Base-by-base conservation (phyloP, 2,888 invertebrate genomes). In the Drosophila mimica region DNA sequence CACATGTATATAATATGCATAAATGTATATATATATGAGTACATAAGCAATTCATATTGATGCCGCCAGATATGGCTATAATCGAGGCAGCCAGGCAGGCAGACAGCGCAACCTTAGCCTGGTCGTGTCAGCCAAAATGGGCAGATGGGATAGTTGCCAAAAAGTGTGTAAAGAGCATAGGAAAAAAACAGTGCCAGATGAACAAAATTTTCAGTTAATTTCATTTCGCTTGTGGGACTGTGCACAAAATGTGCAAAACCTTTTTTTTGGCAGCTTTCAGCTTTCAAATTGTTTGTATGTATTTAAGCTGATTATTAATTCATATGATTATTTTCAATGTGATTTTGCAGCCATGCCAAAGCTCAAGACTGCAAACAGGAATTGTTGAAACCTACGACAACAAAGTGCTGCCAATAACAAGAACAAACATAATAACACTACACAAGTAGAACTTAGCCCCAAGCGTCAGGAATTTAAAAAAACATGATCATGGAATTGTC, bases 321-420 rank as follows among this genome's bases (percentile, higher is more conserved):
- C 25, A 53, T n/a, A 56, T 66, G 65, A 71, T 72, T 67, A 53
- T 60, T 66, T 81, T 74, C 34, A 81, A 72, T 74, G 67, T 38
- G 4, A 34, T 30, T 43, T 84, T 89, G 61, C 80, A 86, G 85
- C 76, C 73, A 82, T 76, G 85, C 78, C 89, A 82, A 86, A 76
- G 64, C 70, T 68, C 61, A 88, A 90, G 90, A 90, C 88, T 89
- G 90, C 75, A 76, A 85, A 78, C 71, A 76, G 88, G 86, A 89
- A 89, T 89, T 86, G 90, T 82, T 82, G 53, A 74, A 71, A 68
- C 53, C 73, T 54, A 46, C 76, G 69, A 81, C 70, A 88, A 88
- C 79, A 69, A 66, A 75, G 70, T 71, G 84, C 82, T 82, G 83
- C 84, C 84, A 81, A 72, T 68, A 64, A 75, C 52, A 76, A 68